Base-by-base conservation (phyloP, 2,888 invertebrate genomes). In the Microctonus aethiopoides region DNA sequence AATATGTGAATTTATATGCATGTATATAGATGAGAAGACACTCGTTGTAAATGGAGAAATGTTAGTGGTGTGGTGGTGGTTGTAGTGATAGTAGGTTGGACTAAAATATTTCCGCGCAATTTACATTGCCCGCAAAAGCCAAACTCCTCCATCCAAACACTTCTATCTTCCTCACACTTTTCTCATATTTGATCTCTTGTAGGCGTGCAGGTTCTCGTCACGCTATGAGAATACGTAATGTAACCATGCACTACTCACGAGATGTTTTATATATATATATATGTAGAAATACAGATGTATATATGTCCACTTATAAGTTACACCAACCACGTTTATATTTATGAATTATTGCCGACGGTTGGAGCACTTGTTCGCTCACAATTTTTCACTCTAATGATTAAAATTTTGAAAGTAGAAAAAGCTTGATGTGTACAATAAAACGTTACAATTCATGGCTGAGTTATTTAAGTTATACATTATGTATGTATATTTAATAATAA, bases 71-170 rank as follows among this genome's bases (percentile, higher is more conserved):
- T 32, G 70, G 59, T 66, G 62, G 68, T 71, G 68, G 68, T 73
- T 13, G n/a, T 39, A n/a, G 39, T 16, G 16, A n/a, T 46, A n/a
- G 46, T 4, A 57, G 26, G 69, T 67, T 66, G 60, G 67, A 72
- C 72, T 80, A 78, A 82, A 80, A 82, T 82, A 82, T 82, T 79
- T 79, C 81, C 77, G 75, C 76, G 75, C 78, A 78, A 82, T 82
- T 82, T 82, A 79, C 81, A 80, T 81, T 75, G 74, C 72, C 77
- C 75, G 75, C 75, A 75, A 76, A 74, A 75, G 70, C 74, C 71
- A 72, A n/a, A 73, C 63, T 67, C 70, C 71, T 70, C 74, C n/a
- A 66, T 32, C 7, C 29, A 66, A 59, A 39, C 41, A 68, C 51
- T 64, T n/a, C 57, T 66, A 41, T 66, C 64, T 66, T 67, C 39